Evolutionary conservation across 2,888 invertebrate genomes (phyloP).

Genomic region (Cotesia congregata): DNA sequence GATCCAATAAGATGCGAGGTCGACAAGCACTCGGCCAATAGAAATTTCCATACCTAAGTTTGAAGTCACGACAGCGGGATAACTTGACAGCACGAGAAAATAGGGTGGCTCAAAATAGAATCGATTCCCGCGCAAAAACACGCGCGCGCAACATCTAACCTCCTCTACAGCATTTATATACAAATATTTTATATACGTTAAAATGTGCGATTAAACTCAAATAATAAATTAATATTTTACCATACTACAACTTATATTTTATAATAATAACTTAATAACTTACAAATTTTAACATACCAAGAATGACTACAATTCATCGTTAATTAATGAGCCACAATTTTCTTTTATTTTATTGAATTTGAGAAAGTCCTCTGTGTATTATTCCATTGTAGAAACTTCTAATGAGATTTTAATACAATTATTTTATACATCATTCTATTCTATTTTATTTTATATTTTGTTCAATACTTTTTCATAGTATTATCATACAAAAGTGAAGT

Average conservation of each 20-base stretch:
- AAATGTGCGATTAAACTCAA: background rate
- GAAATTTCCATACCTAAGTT: background rate
- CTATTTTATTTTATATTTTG: background rate
- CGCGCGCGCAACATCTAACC: constrained; percentile 33
- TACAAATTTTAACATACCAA: background rate
- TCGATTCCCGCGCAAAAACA: constrained; percentile 60
- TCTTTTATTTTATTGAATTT: constrained; percentile 14
- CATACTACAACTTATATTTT: constrained; percentile 42
- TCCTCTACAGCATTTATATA: background rate
- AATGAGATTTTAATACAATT: constrained; percentile 1
- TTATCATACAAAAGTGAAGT: background rate
- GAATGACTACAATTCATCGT: background rate
- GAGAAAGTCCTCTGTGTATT: background rate
- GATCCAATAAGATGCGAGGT: constrained; percentile 42
- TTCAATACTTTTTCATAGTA: background rate
- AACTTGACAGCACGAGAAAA: constrained; percentile 32
- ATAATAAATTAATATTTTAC: constrained; percentile 29
- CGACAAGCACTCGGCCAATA: constrained; percentile 44
- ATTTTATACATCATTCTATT: background rate
- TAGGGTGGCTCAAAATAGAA: constrained; percentile 47
- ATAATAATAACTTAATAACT: no score
- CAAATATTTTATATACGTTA: background rate
- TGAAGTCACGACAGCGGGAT: constrained; percentile 46
- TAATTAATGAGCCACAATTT: constrained; percentile 8
- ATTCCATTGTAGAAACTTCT: background rate